phyloP scores from a whole-genome alignment of 2,888 invertebrate species.

The Reticulitermes lucifugus region DNA sequence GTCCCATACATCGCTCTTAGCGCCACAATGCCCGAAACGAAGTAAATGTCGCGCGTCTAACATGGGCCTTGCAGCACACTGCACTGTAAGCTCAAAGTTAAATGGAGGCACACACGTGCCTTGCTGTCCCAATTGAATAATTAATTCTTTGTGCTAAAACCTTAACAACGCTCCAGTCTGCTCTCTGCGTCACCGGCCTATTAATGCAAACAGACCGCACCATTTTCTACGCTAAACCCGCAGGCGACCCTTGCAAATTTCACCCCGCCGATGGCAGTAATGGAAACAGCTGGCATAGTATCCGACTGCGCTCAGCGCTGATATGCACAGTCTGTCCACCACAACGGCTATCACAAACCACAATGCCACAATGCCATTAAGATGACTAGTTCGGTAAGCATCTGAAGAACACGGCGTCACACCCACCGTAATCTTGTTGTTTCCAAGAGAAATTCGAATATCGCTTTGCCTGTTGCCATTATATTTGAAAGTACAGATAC shows the following conservation, averaged over 20 bases:
- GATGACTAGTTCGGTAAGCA: too few species aligned
- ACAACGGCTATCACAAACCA: too few species aligned
- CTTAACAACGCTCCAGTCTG: background rate
- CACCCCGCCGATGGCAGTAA: background rate
- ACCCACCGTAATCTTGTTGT: too few species aligned
- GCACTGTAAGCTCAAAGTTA: background rate
- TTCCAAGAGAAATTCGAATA: too few species aligned
- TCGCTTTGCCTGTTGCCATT: too few species aligned
- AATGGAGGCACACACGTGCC: background rate
- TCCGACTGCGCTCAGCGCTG: too few species aligned
- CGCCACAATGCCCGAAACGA: background rate
- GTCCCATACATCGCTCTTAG: background rate
- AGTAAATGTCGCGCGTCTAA: background rate
- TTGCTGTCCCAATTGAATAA: background rate
- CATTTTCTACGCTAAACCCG: background rate
- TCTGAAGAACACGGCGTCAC: too few species aligned
- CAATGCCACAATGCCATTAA: too few species aligned
- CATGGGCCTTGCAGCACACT: background rate
- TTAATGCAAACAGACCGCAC: background rate
- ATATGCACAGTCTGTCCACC: too few species aligned
- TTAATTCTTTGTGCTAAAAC: constrained; percentile 9
- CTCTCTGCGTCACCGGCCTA: background rate
- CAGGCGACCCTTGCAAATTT: background rate
- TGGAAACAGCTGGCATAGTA: too few species aligned
- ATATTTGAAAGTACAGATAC: too few species aligned